Conservation (phyloP, 2,888 invertebrate genomes). For the Cancer borealis region DNA sequence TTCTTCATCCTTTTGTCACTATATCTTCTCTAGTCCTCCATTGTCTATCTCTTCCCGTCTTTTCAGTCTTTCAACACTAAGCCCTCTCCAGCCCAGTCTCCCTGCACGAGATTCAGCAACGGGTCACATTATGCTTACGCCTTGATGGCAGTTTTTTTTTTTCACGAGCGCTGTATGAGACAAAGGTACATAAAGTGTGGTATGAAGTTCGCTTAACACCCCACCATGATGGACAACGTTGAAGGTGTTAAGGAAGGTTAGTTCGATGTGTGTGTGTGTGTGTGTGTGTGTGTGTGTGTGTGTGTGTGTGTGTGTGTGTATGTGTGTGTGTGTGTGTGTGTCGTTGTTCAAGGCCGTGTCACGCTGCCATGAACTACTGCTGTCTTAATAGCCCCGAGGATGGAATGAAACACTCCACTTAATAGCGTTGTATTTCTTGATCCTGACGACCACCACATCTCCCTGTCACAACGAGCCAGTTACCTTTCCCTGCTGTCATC, state of each 20-base stretch:
- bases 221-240: not conserved
- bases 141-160: not conserved
- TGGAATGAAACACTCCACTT: slow-evolving; percentile 1
- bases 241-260: not conserved
- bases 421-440: not conserved
- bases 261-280: not conserved
- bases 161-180: not conserved
- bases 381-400: too few species aligned
- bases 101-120: not conserved
- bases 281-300: slow-evolving; percentile 12
- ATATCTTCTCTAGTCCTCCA: not conserved
- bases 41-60: not conserved
- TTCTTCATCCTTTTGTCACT: not conserved
- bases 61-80: not conserved
- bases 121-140: not conserved
- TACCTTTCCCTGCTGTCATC: not conserved
- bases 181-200: not conserved
- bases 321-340: not conserved
- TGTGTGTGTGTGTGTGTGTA: slow-evolving; percentile 20
- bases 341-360: not conserved
- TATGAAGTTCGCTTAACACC: not conserved
- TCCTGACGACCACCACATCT: not conserved
- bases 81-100: not conserved
- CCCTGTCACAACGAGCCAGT: not conserved
- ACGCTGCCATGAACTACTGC: not conserved